A percentile compares a stretch with the other conserved stretches of the same genome.
phyloP scores from a whole-genome alignment of 2,888 invertebrate genomes.

The Periphyllus acericola region DNA sequence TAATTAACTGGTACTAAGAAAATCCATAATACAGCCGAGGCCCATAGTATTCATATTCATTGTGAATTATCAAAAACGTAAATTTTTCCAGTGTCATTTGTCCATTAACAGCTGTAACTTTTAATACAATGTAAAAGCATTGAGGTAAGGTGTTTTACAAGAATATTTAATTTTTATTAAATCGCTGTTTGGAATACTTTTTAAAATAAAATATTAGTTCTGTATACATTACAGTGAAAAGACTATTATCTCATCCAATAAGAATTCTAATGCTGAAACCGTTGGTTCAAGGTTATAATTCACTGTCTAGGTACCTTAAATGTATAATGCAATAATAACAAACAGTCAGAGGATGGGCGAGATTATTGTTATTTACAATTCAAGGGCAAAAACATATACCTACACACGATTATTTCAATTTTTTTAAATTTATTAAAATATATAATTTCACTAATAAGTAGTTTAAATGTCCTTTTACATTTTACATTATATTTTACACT shows the following conservation, averaged over 20 bases:
- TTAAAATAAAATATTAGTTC: background rate
- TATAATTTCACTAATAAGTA: background rate
- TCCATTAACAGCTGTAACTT: background rate
- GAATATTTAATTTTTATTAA: background rate
- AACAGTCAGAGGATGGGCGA: background rate
- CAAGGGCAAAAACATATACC: constrained; percentile 25
- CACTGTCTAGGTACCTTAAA: constrained; percentile 6
- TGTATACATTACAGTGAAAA: background rate
- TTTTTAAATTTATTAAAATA: constrained; percentile 5
- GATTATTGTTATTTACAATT: constrained; percentile 7
- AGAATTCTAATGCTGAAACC: constrained; percentile 6
- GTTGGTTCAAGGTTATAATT: constrained; percentile 40
- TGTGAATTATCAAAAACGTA: background rate
- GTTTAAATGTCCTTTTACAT: too few species aligned
- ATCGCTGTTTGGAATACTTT: background rate
- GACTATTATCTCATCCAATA: constrained; percentile 1
- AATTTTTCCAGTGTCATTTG: background rate
- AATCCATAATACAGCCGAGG: too few species aligned
- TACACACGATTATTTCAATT: background rate
- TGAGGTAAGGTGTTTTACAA: background rate
- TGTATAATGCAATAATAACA: constrained; percentile 11
- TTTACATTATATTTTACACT: background rate
- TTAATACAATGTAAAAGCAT: background rate
- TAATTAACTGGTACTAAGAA: background rate
- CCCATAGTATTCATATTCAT: too few species aligned